Evolutionary conservation across 2,113 vertebrate species (phyloP).

Genomic region (Tachysurus fulvidraco): DNA sequence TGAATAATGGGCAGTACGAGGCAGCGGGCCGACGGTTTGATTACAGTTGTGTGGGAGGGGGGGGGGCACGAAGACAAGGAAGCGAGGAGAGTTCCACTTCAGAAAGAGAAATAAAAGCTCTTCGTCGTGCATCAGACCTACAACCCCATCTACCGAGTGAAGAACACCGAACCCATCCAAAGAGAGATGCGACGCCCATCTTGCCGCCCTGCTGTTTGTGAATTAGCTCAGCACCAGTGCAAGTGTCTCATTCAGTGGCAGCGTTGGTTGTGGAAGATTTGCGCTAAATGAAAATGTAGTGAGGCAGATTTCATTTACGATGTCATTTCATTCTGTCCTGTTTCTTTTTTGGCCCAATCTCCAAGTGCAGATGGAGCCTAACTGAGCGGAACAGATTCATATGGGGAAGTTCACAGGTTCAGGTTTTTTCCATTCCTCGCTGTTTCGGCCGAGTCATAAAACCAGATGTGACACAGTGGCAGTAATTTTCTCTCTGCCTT

Average conservation of each 20-base stretch:
- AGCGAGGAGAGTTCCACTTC: neutral
- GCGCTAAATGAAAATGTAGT: conserved; percentile 46
- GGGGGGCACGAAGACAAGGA: neutral
- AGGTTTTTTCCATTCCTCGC: conserved; percentile 45
- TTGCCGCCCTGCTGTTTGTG: conserved; percentile 30
- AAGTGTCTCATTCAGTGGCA: conserved; percentile 27
- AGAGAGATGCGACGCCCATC: neutral
- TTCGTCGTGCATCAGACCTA: conserved; percentile 28
- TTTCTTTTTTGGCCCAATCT: conserved; percentile 48
- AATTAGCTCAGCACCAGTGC: conserved; percentile 34
- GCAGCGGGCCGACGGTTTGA: conserved; percentile 47
- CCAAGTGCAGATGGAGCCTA: conserved; percentile 46
- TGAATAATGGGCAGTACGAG: conserved; percentile 55
- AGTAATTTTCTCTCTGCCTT: conserved; percentile 37
- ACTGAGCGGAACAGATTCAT: conserved; percentile 52
- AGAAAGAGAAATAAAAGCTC: neutral
- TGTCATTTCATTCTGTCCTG: conserved; percentile 38
- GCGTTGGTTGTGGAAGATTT: conserved; percentile 13
- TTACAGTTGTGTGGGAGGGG: conserved; percentile 45
- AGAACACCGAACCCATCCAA: conserved; percentile 7
- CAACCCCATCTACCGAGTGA: conserved; percentile 36
- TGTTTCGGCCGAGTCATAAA: conserved; percentile 47
- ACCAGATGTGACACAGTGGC: conserved; percentile 49
- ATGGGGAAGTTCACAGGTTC: conserved; percentile 10
- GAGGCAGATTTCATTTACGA: conserved; percentile 45